A percentile compares a stretch with the other conserved stretches of the same genome.
These are phyloP conservation scores for Triplophysa rosa DNA, from an alignment of 2,113 vertebrate species.

Conservation along the genomic window DNA sequence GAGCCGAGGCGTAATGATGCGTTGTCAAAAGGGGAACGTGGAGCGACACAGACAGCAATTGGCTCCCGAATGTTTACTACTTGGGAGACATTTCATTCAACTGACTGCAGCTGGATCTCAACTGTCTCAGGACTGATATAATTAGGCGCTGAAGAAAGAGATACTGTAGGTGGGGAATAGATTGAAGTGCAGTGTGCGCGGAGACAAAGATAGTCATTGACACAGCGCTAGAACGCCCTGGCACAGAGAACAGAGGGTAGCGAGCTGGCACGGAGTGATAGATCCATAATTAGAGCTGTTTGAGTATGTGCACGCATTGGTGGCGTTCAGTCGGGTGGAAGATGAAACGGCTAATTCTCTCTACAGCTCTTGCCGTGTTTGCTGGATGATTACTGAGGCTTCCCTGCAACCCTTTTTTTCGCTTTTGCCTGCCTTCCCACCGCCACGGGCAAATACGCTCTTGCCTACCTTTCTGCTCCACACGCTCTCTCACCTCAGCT, in stretches of 20 bases:
- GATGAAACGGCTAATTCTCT: conserved; percentile 41
- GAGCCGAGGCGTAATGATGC: conserved; percentile 19
- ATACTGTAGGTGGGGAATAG: conserved; percentile 40
- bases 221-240: conserved; percentile 40
- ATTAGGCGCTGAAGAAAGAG: conserved; percentile 21
- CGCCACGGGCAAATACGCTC: conserved; percentile 63
- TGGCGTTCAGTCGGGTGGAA: conserved; percentile 39
- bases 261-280: conserved; percentile 51
- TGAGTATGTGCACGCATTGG: conserved; percentile 38
- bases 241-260: conserved; percentile 41
- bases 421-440: conserved; percentile 35
- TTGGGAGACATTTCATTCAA: neutral
- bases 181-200: neutral
- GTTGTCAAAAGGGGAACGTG: conserved; percentile 27
- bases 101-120: neutral
- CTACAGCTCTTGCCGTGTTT: conserved; percentile 35
- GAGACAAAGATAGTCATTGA: conserved; percentile 51
- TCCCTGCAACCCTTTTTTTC: conserved; percentile 40
- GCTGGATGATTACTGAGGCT: conserved; percentile 60
- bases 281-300: conserved; percentile 67
- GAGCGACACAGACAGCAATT: conserved; percentile 36
- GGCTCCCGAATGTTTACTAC: conserved; percentile 30
- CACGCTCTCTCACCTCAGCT: conserved; percentile 9
- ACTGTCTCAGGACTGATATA: conserved; percentile 15
- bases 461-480: neutral